Evolutionary conservation across 2,888 invertebrate genomes (phyloP).

Genomic region (Physocephala rufipes): DNA sequence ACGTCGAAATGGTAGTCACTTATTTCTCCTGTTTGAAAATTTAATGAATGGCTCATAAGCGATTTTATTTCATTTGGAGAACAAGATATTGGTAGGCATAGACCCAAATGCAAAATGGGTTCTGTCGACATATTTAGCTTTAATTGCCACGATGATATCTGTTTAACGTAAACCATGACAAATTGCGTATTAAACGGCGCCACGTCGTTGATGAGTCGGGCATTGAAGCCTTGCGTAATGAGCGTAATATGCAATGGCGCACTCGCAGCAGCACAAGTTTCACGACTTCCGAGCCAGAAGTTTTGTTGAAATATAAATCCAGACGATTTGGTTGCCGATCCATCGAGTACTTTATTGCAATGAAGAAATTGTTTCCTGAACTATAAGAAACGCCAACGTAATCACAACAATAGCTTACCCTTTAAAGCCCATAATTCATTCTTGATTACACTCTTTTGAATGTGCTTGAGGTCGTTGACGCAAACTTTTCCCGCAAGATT

Average conservation of each 20-base stretch:
- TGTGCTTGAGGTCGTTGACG: constrained; percentile 1
- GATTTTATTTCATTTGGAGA: too few relatives aligned
- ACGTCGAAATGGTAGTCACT: constrained; percentile 58
- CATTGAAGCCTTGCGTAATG: constrained; percentile 57
- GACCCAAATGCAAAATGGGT: constrained; percentile 66
- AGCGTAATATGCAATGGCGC: constrained; percentile 57
- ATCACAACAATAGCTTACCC: constrained; percentile 1
- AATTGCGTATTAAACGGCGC: constrained; percentile 64
- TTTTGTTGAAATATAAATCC: constrained; percentile 71
- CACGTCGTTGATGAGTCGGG: constrained; percentile 55
- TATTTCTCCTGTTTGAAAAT: too few relatives aligned
- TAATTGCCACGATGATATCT: constrained; percentile 52
- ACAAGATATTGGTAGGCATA: too few relatives aligned
- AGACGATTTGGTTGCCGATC: constrained; percentile 68
- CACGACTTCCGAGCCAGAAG: constrained; percentile 69
- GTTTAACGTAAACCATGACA: constrained; percentile 60
- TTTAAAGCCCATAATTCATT: constrained; percentile 8
- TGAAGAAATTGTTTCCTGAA: neutral
- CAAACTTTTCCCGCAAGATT: neutral
- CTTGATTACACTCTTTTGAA: neutral
- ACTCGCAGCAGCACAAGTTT: constrained; percentile 66
- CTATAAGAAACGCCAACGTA: too few relatives aligned
- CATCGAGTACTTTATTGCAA: constrained; percentile 66
- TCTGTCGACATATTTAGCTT: constrained; percentile 38
- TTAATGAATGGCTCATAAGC: too few relatives aligned